Conservation (phyloP, 2,888 invertebrate species). For the Osmoderma eremita region DNA sequence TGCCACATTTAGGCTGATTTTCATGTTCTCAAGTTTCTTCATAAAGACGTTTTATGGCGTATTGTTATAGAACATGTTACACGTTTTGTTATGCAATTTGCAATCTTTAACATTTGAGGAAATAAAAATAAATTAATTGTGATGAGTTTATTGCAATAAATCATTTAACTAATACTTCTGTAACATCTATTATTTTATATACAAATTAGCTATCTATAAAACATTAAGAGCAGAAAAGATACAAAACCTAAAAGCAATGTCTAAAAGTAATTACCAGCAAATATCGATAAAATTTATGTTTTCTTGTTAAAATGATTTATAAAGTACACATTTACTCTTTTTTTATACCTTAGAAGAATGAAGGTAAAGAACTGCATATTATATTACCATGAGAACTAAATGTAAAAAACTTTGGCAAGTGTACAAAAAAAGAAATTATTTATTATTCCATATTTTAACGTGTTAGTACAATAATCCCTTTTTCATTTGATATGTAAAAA, state of each 20-base stretch:
- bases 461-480: constrained; percentile 43
- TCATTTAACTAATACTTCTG: constrained; percentile 60
- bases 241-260: constrained; percentile 12
- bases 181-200: constrained; percentile 61
- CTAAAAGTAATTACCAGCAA: constrained; percentile 23
- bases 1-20: too few relatives aligned
- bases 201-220: constrained; percentile 56
- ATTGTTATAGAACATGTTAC: too few relatives aligned
- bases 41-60: too few relatives aligned
- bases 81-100: too few relatives aligned
- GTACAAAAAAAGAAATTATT: constrained; percentile 40
- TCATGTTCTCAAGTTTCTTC: too few relatives aligned
- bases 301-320: not conserved
- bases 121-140: constrained; percentile 24
- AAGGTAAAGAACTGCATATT: not conserved
- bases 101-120: constrained; percentile 4
- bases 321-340: constrained; percentile 29
- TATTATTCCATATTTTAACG: constrained; percentile 34
- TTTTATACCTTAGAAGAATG: constrained; percentile 17
- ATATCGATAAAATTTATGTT: constrained; percentile 10
- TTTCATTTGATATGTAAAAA: constrained; percentile 51
- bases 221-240: constrained; percentile 38
- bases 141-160: constrained; percentile 52
- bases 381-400: not conserved
- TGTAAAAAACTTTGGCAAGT: constrained; percentile 40